Percentiles rank a stretch among this genome's conserved stretches.
Conservation (phyloP, 2,113 vertebrate genomes). For the Penelope pileata region DNA sequence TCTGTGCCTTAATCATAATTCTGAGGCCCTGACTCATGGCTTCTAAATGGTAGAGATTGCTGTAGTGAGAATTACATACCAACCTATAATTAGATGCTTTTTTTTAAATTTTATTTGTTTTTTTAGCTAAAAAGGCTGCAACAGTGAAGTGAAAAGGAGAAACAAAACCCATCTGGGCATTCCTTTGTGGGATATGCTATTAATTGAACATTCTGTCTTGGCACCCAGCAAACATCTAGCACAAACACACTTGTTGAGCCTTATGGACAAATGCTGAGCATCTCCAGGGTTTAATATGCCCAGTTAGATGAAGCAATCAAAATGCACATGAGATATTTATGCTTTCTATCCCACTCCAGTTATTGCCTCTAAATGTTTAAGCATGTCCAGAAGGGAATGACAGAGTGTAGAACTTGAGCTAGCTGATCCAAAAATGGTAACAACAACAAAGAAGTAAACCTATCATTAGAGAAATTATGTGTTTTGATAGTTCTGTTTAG, state of each 20-base stretch:
- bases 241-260: constrained; percentile 24
- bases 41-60: constrained; percentile 18
- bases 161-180: constrained; percentile 6
- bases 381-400: not conserved
- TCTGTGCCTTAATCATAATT: constrained; percentile 12
- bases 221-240: not conserved
- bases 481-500: constrained; percentile 38
- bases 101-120: not conserved
- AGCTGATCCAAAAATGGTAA: constrained; percentile 12
- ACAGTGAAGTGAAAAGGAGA: not conserved
- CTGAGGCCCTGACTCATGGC: not conserved
- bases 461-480: constrained; percentile 40
- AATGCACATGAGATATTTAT: not conserved
- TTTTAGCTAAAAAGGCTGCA: not conserved
- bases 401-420: not conserved
- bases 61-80: not conserved
- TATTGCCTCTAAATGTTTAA: not conserved
- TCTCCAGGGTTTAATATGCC: not conserved
- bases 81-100: constrained; percentile 12
- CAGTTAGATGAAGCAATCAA: not conserved
- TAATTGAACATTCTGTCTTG: constrained; percentile 35
- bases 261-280: constrained; percentile 8
- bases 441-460: not conserved
- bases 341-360: not conserved
- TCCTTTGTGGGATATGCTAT: not conserved